A percentile compares a stretch with the other conserved stretches of the same genome.
phyloP scores from a whole-genome alignment of 1,140 invertebrate species.

The Danaus melanippus region DNA sequence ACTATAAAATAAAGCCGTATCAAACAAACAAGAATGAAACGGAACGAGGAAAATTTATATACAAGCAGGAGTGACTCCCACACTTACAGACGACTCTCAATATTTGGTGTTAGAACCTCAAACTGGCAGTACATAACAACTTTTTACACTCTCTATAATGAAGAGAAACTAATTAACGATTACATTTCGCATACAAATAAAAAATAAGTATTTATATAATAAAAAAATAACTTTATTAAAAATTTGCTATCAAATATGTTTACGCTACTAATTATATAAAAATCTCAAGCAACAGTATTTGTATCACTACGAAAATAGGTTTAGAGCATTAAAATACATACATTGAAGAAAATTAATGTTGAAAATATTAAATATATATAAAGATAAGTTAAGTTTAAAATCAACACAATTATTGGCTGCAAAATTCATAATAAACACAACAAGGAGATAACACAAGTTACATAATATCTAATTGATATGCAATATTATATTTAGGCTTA shows the following conservation, averaged over 20 bases:
- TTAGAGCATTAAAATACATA: slow-evolving; percentile 10
- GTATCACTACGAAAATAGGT: slow-evolving; percentile 19
- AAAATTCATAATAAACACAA: slow-evolving; percentile 2
- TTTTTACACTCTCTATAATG: slow-evolving; percentile 46
- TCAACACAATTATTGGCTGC: slow-evolving; percentile 6
- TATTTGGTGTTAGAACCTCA: slow-evolving; percentile 62
- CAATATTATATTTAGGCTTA: slow-evolving; percentile 54
- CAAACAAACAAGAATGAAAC: too few relatives aligned
- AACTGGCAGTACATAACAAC: slow-evolving; percentile 64
- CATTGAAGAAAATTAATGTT: slow-evolving; percentile 7
- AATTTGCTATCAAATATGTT: slow-evolving; percentile 55
- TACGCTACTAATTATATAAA: slow-evolving; percentile 45
- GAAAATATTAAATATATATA: too few relatives aligned
- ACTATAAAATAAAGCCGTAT: too few relatives aligned
- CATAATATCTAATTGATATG: slow-evolving; percentile 63
- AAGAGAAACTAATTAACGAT: slow-evolving; percentile 49
- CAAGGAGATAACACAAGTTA: slow-evolving; percentile 11
- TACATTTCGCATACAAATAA: slow-evolving; percentile 45
- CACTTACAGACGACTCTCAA: slow-evolving; percentile 31
- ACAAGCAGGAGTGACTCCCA: slow-evolving; percentile 13
- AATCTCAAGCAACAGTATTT: slow-evolving; percentile 42
- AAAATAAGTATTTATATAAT: slow-evolving; percentile 28
- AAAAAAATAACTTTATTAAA: slow-evolving; percentile 48
- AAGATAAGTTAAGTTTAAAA: slow-evolving; percentile 2
- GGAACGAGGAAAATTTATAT: slow-evolving; percentile 9